phyloP scores from a whole-genome alignment of 2,797 vertebrate genomes.

The Acestrorhynchus altus region DNA sequence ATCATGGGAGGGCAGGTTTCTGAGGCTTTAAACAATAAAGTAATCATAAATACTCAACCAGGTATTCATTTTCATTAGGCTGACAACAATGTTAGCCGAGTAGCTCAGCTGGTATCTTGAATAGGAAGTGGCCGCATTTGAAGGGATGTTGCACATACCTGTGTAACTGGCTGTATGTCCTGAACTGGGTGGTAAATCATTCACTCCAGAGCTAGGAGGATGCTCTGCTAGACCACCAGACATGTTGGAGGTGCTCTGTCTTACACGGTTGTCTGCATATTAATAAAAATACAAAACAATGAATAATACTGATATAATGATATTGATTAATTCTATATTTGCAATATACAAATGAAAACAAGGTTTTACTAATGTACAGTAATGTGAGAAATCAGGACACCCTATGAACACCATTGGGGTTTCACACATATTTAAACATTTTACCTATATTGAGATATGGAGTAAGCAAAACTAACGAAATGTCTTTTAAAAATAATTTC shows the following conservation, averaged over 20 bases:
- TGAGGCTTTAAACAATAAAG: slow-evolving; percentile 38
- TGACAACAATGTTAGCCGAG: no score
- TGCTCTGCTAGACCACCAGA: slow-evolving; percentile 45
- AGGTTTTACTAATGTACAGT: no score
- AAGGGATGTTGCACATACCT: slow-evolving; percentile 35
- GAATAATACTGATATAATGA: not conserved
- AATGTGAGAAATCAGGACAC: no score
- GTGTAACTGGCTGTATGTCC: slow-evolving; percentile 41
- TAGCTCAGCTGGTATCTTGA: not conserved
- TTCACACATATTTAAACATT: no score
- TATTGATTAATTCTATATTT: no score
- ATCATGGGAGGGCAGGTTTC: slow-evolving; percentile 63
- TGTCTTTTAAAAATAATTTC: no score
- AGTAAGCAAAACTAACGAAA: no score
- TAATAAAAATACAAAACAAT: not conserved
- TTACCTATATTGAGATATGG: no score
- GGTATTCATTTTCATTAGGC: not conserved
- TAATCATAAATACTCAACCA: not conserved
- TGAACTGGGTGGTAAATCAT: slow-evolving; percentile 28
- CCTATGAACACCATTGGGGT: no score
- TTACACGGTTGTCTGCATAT: slow-evolving; percentile 46
- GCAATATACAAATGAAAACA: no score
- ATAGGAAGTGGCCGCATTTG: no score
- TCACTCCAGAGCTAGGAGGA: slow-evolving; percentile 17
- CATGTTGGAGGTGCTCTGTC: slow-evolving; percentile 35